Percentiles rank a stretch among this genome's conserved stretches.
Evolutionary conservation across 2,797 vertebrate genomes (phyloP).

Genomic region (Champsocephalus gunnari): DNA sequence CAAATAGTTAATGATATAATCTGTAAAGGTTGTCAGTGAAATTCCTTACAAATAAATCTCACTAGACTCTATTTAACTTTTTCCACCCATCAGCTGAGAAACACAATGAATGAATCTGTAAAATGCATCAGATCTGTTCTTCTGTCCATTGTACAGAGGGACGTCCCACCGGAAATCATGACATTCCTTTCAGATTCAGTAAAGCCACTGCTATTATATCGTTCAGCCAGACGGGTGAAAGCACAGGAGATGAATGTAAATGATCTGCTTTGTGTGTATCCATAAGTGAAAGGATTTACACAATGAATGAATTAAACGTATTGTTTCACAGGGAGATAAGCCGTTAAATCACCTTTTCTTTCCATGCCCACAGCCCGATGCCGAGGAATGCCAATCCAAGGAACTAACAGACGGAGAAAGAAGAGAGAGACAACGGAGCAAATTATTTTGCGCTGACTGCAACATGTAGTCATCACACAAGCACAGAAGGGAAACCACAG

Average conservation of each 20-base stretch:
- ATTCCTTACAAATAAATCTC: constrained; percentile 2
- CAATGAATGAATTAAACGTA: neutral
- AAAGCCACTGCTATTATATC: constrained; percentile 42
- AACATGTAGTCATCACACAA: constrained; percentile 47
- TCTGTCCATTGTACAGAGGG: constrained; percentile 55
- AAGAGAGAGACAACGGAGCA: constrained; percentile 16
- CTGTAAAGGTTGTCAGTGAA: constrained; percentile 16
- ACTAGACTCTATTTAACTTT: neutral
- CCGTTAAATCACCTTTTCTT: constrained; percentile 92
- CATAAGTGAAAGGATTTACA: neutral
- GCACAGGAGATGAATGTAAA: constrained; percentile 19
- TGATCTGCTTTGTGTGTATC: constrained; percentile 12
- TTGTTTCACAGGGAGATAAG: neutral
- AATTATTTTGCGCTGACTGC: constrained; percentile 49
- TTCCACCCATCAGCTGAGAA: neutral
- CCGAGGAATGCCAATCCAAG: constrained; percentile 97
- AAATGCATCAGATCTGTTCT: constrained; percentile 51
- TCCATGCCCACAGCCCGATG: constrained; percentile 98
- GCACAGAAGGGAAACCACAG: constrained; percentile 46
- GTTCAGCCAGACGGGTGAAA: constrained; percentile 21
- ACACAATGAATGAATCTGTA: constrained; percentile 59
- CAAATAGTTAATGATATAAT: neutral
- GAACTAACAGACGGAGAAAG: constrained; percentile 84
- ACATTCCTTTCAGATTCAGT: constrained; percentile 73
- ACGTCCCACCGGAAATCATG: constrained; percentile 61